A percentile compares a stretch with the other conserved stretches of the same genome.
phyloP scores from a whole-genome alignment of 2,113 vertebrate species.

The Mastomys coucha region DNA sequence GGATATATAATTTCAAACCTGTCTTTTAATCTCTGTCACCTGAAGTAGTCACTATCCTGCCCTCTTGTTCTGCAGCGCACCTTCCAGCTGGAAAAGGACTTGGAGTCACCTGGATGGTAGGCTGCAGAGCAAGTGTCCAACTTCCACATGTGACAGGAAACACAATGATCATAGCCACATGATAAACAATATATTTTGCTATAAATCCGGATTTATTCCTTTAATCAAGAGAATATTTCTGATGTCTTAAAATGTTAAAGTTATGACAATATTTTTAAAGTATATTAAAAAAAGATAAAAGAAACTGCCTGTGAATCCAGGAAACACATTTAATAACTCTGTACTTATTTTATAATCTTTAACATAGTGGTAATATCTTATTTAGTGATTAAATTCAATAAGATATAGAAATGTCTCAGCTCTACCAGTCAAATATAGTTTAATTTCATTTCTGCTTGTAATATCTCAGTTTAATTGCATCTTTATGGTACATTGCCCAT shows the following conservation, averaged over 20 bases:
- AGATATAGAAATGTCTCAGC: not conserved
- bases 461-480: slow-evolving; percentile 37
- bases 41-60: not conserved
- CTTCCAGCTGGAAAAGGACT: no score
- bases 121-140: no score
- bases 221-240: not conserved
- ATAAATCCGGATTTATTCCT: not conserved
- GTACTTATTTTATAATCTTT: slow-evolving; percentile 22
- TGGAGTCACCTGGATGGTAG: no score
- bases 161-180: not conserved
- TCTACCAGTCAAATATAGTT: slow-evolving; percentile 18
- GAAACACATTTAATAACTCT: slow-evolving; percentile 38
- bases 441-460: slow-evolving; percentile 43
- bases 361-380: not conserved
- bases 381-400: slow-evolving; percentile 43
- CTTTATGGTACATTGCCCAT: not conserved
- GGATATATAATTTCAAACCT: not conserved
- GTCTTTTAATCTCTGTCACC: not conserved
- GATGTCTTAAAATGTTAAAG: not conserved
- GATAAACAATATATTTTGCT: no score
- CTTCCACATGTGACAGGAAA: no score
- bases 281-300: no score
- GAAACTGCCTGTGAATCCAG: no score
- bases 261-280: not conserved
- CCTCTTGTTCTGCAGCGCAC: not conserved